Evolutionary conservation across 2,797 vertebrate genomes (phyloP), one percentile per base, ranked within the genome.

Genomic region (Chlorospingus semifuscus): DNA sequence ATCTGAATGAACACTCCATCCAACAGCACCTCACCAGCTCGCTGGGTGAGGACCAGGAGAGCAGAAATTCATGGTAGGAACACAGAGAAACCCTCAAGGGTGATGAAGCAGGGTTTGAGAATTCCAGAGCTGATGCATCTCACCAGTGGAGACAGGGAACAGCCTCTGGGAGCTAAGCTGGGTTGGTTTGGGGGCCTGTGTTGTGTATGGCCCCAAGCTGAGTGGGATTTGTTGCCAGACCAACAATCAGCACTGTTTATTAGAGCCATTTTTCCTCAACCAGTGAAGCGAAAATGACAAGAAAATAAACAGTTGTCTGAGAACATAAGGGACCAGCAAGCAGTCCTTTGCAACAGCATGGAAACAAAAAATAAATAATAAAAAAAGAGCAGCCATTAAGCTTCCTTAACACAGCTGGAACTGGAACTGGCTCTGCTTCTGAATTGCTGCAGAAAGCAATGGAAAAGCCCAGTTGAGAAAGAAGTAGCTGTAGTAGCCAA

Each of bases 401-500:
- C 61, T 80, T 65, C 53, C 57, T 91, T 96, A 93, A 83, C 89
- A 81, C 95, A 96, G 91, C 87, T 94, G 90, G 91, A 94, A 70
- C 39, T 93, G 89, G 89, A 96, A 63, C 87, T 59, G 57, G 85
- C 57, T 94, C 64, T 82, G 46, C 46, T 80, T 46, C 79, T 88
- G 83, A 95, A 75, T 41, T 81, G 85, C 57, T 61, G n/a, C 36
- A 68, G 72, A 91, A 87, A 89, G 72, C 65, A 61, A 55, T 27
- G 85, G 61, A 61, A 93, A 90, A 88, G 47, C 55, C 80, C 89
- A 75, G 2, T 0, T 69, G 72, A 78, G 65, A 77, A 81, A 77
- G 70, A 83, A 93, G 42, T 36, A 57, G 65, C 53, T 55, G n/a
- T 18, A 74, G 87, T 13, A 78, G 85, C 83, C 83, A 96, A 94